Percentiles rank a stretch among this genome's conserved stretches.
phyloP scores from a whole-genome alignment of 2,888 invertebrate genomes.

The Cephalotes varians region DNA sequence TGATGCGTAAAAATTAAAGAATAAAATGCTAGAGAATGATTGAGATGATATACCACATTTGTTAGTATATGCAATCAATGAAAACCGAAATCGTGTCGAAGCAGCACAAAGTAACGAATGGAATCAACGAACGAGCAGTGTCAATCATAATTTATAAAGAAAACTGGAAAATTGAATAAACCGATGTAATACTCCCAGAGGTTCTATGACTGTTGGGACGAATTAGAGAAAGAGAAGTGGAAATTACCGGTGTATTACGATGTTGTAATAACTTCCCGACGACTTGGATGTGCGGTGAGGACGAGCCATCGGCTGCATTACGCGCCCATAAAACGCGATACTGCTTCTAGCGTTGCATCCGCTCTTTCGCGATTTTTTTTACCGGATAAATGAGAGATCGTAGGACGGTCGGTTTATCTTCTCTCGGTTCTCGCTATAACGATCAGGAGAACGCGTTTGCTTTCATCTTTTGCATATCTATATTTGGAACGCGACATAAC shows the following conservation, averaged over 20 bases:
- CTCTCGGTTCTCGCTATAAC: constrained; percentile 57
- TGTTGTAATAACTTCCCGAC: constrained; percentile 81
- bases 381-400: constrained; percentile 77
- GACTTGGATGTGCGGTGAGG: constrained; percentile 75
- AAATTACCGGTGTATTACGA: constrained; percentile 72
- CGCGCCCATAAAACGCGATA: constrained; percentile 78
- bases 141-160: not conserved
- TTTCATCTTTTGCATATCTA: constrained; percentile 50
- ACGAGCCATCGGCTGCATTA: constrained; percentile 81
- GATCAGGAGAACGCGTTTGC: constrained; percentile 46
- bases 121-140: constrained; percentile 72
- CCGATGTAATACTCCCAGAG: not conserved
- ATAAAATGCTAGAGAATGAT: not conserved
- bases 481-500: constrained; percentile 53
- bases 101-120: constrained; percentile 62
- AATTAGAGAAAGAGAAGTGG: constrained; percentile 36
- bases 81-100: constrained; percentile 21
- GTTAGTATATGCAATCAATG: not conserved
- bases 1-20: not conserved
- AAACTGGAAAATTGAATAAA: constrained; percentile 11
- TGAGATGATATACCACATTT: not conserved
- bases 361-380: constrained; percentile 23
- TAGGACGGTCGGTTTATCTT: constrained; percentile 61
- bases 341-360: constrained; percentile 26
- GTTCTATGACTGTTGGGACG: not conserved